phyloP scores from a whole-genome alignment of 37 sponge, comb jelly and placozoan genomes.

The Spongia lamella region DNA sequence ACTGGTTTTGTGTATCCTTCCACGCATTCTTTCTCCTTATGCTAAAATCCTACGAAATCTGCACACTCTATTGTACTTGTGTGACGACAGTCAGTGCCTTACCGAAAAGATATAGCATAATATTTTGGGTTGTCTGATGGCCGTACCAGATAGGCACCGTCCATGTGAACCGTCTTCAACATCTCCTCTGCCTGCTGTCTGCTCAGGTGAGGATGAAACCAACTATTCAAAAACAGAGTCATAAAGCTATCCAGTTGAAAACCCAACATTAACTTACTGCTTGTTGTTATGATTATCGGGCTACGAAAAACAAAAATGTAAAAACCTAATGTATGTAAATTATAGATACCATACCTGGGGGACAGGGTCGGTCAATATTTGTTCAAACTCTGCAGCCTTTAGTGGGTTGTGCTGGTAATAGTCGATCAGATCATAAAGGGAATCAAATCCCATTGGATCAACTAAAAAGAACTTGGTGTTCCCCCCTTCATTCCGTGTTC shows the following conservation, averaged over 20 bases:
- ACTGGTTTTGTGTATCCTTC: too few species aligned
- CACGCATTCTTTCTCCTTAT: too few species aligned
- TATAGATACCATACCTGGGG: constrained; percentile 33
- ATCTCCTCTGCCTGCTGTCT: constrained; percentile 87
- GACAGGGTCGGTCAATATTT: constrained; percentile 74
- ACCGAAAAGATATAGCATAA: constrained; percentile 91
- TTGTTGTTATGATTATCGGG: not conserved
- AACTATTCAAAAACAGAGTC: constrained; percentile 1
- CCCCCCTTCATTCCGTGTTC: constrained; percentile 75
- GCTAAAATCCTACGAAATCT: too few species aligned
- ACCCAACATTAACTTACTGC: not conserved
- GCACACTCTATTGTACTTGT: too few species aligned
- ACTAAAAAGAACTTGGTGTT: constrained; percentile 79
- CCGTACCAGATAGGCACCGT: constrained; percentile 95
- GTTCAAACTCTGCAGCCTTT: constrained; percentile 79
- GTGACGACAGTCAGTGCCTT: not conserved
- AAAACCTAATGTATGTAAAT: not conserved
- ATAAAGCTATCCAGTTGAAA: not conserved
- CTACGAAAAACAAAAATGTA: too few species aligned
- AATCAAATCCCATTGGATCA: constrained; percentile 86
- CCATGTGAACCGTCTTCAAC: constrained; percentile 87
- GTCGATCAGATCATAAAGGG: constrained; percentile 81
- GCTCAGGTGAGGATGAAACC: constrained; percentile 81
- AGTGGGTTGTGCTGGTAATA: constrained; percentile 85
- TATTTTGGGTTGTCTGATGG: constrained; percentile 48